These are phyloP conservation scores for Ectemnius lituratus DNA, from an alignment of 2,888 invertebrate genomes.

Conservation along the genomic window DNA sequence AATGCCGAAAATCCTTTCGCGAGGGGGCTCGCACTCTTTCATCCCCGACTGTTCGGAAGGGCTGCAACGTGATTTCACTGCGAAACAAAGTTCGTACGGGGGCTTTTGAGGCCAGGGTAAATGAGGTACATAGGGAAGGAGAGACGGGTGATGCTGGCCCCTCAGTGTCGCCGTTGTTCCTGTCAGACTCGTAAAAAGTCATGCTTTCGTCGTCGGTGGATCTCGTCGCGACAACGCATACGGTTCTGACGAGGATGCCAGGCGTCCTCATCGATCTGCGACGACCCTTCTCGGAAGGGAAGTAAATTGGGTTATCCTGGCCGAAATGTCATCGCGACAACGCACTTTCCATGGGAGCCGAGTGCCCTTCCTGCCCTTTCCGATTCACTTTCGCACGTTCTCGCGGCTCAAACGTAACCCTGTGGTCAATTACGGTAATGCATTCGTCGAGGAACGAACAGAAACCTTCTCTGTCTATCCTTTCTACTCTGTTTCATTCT, in stretches of 20 bases:
- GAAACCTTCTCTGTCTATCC: neutral
- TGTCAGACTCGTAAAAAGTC: constrained; percentile 38
- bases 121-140: constrained; percentile 35
- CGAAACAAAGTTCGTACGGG: constrained; percentile 12
- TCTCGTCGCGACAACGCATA: constrained; percentile 39
- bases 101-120: constrained; percentile 23
- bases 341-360: constrained; percentile 27
- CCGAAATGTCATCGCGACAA: constrained; percentile 43
- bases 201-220: constrained; percentile 35
- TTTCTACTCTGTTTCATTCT: neutral
- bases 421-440: constrained; percentile 44
- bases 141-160: constrained; percentile 20
- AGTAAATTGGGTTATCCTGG: constrained; percentile 56
- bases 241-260: constrained; percentile 31
- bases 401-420: constrained; percentile 37
- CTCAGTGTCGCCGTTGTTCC: constrained; percentile 17
- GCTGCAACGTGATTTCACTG: constrained; percentile 47
- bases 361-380: constrained; percentile 17
- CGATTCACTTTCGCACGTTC: constrained; percentile 11
- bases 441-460: constrained; percentile 8
- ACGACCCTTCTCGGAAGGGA: constrained; percentile 43
- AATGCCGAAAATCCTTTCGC: neutral
- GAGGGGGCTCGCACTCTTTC: neutral
- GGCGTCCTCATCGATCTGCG: constrained; percentile 54
- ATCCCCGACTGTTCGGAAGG: too few relatives aligned